Evolutionary conservation across 2,797 vertebrate species (phyloP).

Genomic region (Myripristis jacobus): DNA sequence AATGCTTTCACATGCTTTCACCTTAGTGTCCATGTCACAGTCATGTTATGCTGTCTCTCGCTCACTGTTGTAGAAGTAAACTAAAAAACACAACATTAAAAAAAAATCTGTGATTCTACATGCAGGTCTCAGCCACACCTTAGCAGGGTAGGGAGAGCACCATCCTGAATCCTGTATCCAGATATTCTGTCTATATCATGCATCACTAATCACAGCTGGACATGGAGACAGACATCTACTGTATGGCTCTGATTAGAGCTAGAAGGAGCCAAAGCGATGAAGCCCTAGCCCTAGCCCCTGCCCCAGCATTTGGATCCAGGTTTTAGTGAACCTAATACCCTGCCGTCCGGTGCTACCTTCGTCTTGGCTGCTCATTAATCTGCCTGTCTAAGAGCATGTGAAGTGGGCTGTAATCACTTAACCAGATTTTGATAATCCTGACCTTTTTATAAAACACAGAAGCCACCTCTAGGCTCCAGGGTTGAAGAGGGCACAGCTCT

Average conservation of each 20-base stretch:
- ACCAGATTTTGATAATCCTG: conserved; percentile 84
- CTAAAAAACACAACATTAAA: too few relatives aligned
- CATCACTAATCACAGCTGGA: background rate
- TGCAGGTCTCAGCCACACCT: background rate
- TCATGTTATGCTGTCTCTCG: too few relatives aligned
- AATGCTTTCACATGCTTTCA: too few relatives aligned
- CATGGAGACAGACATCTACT: too few relatives aligned
- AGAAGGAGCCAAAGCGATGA: background rate
- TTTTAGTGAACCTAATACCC: conserved; percentile 13
- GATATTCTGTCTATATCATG: background rate
- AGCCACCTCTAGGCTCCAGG: conserved; percentile 27
- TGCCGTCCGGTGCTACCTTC: conserved; percentile 47
- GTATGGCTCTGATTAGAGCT: background rate
- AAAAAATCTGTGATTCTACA: background rate
- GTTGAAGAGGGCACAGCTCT: conserved; percentile 38
- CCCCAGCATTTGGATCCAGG: conserved; percentile 5
- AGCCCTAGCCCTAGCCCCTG: background rate
- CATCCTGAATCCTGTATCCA: too few relatives aligned
- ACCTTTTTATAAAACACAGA: conserved; percentile 81
- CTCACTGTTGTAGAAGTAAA: too few relatives aligned
- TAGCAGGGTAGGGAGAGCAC: background rate
- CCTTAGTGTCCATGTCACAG: too few relatives aligned
- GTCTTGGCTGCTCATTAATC: conserved; percentile 63
- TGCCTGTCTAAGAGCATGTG: conserved; percentile 72
- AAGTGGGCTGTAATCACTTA: conserved; percentile 82